Base-by-base conservation (phyloP, 2,797 vertebrate species). In the Carcharodon carcharias region DNA sequence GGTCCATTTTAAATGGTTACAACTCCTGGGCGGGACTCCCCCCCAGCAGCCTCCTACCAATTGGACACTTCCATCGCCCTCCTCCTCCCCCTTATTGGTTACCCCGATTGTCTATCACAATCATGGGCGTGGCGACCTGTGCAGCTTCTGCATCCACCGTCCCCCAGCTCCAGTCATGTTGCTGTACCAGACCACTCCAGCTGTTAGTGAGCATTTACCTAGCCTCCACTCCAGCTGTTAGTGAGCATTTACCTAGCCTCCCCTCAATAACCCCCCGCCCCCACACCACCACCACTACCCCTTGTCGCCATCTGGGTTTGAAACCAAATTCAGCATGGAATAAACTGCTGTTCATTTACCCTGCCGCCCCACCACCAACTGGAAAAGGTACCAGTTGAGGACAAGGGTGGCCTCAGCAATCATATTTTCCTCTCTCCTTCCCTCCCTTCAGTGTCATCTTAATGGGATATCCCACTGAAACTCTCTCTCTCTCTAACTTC, bases 341-440 rank as follows among this genome's bases (percentile, higher is more conserved):
- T 11, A 61, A 61, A 3, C 14, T 65, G 63, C 9, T 16, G 14
- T 65, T 65, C 63, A 65, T 65, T 65, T 65, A 65, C 14, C 63
- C 92, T 96, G 96, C 97, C 80, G 96, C 58, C 1, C 7, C 71
- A 73, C 71, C 8, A 69, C 7, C 28, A 40, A 82, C n/a, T 82
- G 80, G 35, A 82, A 40, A 45, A 40, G 14, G 18, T 45, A 80
- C 12, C 40, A 45, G 40, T 21, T 45, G 14, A 4, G 5, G 80
- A 21, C n/a, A 18, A 26, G 80, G 40, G n/a, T 45, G 0, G 3
- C 45, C 31, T 45, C 80, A 82, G 80, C 80, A 82, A 82, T 21
- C 9, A 21, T 16, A 11, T 18, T 7, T 2, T 73, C 31, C 21
- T 71, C 71, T 28, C 71, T 73, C 71, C 28, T 14, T 45, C 80